Base-by-base conservation (phyloP, 2,113 vertebrate genomes). In the Rhinichthys klamathensis region DNA sequence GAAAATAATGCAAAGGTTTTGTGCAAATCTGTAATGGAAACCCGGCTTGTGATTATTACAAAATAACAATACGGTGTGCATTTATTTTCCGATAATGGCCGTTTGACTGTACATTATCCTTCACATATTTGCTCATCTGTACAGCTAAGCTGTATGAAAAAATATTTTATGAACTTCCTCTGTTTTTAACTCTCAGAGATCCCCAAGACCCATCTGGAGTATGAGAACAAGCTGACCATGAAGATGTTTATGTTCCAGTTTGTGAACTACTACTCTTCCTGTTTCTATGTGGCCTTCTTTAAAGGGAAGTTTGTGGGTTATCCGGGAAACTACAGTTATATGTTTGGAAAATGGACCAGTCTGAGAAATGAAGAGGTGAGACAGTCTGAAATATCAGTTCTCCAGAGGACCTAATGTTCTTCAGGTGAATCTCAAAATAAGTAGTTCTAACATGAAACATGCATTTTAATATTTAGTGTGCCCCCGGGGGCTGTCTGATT, bases 211-310 rank as follows among this genome's bases (percentile, higher is more conserved):
- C 97, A 99, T 92, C 96, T 97, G 0, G 98, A 99, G 90, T 99
- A 97, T 96, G 98, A 99, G 93, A 99, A 99, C 96, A 99, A 97
- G 94, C 98, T 99, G 88, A 98, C 97, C 87, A 92, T 98, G 93
- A 99, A 99, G 95, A 99, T 99, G 98, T 99, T 99, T 94, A 96
- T 98, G 90, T 99, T 99, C 93, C 98, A 99, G 92, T 99, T 99
- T 91, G 97, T 99, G 92, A 99, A 99, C 92, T 95, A 99, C 93
- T 99, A 99, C 94, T 98, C 97, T 88, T 99, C 98, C 86, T 99
- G 97, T 1, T 99, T 99, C 95, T 99, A 99, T 93, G 98, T 99
- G 7, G 97, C 98, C 6, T 99, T 99, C 94, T 99, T 99, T 93
- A 94, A 99, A 74, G 98, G 98, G 89, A 97, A 97, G 97, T 99